These are phyloP conservation scores for Galemys pyrenaicus DNA, from an alignment of 2,113 vertebrate genomes.

Conservation along the genomic window DNA sequence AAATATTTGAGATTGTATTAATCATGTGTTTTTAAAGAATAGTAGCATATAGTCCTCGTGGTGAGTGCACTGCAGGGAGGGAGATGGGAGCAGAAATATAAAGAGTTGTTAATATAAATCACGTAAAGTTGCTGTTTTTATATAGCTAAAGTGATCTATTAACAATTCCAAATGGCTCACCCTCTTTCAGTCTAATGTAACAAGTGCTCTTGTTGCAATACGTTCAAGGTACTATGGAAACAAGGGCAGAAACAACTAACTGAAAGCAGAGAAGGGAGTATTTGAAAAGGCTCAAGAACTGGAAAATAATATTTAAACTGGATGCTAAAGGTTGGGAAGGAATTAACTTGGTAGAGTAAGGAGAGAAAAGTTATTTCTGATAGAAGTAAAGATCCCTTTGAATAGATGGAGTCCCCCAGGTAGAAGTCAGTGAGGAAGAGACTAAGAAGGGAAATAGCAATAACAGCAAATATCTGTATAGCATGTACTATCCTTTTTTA, in stretches of 20 bases:
- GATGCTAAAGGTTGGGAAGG: neutral
- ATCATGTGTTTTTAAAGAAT: neutral
- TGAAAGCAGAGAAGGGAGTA: neutral
- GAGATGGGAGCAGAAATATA: neutral
- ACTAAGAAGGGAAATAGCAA: neutral
- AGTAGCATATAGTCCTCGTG: neutral
- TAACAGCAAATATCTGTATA: neutral
- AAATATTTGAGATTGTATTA: conserved; percentile 10
- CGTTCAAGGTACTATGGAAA: neutral
- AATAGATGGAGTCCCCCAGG: neutral
- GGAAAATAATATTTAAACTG: neutral
- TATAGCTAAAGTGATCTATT: conserved; percentile 1
- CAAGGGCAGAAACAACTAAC: neutral
- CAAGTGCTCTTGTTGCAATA: neutral
- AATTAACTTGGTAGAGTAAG: neutral
- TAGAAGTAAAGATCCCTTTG: neutral
- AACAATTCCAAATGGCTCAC: neutral
- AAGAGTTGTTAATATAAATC: conserved; percentile 1
- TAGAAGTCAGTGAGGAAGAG: neutral
- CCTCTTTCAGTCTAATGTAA: neutral
- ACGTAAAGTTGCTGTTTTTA: conserved; percentile 18
- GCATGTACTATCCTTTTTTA: neutral
- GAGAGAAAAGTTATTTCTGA: neutral
- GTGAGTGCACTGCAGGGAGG: neutral
- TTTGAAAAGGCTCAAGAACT: neutral